Evolutionary conservation across 2,113 vertebrate genomes (phyloP), one percentile per base, ranked within the genome.

Genomic region (Albula glossodonta): DNA sequence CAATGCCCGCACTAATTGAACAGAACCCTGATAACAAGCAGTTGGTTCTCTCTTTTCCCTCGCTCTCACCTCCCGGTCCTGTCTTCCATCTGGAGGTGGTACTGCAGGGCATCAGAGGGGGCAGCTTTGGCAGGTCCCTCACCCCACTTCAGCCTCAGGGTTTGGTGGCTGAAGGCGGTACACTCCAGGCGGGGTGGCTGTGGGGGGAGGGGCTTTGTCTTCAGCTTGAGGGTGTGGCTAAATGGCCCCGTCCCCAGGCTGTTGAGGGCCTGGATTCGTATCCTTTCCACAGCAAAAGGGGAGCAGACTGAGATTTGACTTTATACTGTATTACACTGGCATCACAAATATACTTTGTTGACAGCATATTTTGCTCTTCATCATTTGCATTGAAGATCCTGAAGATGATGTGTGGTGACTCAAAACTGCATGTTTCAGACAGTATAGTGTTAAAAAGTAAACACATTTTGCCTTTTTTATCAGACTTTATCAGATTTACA

Each of bases 231-330:
- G 89, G 96, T 96, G 93, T 98, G 97, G 93, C 98, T 99, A 92
- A 99, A 99, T 92, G 98, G 97, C 88, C 98, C 98, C 0, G 97
- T 95, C 87, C 98, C 98, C 7, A 99, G 96, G 91, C 94, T 98
- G 91, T 99, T 99, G n/a, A 98, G 95, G 88, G 98, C 98, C 94
- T 99, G 98, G 94, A 99, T 98, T 86, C 98, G 95, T 93, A 99
- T 96, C 95, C 98, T 99, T 88, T 56, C 83, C 84, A 17, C 83
- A 57, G 57, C 13, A 57, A 51, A n/a, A 12, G 9, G 53, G 83
- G 19, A 83, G 48, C 25, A 3, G 77, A 15, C 3, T 11, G 1
- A 49, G 41, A 11, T 49, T 50, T 25, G 22, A 6, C 22, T 11
- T 74, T 22, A 74, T 25, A 56, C 6, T 7, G 53, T 56, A 41